These are phyloP conservation scores for Anhinga anhinga DNA, from an alignment of 2,113 vertebrate species.

Conservation along the genomic window DNA sequence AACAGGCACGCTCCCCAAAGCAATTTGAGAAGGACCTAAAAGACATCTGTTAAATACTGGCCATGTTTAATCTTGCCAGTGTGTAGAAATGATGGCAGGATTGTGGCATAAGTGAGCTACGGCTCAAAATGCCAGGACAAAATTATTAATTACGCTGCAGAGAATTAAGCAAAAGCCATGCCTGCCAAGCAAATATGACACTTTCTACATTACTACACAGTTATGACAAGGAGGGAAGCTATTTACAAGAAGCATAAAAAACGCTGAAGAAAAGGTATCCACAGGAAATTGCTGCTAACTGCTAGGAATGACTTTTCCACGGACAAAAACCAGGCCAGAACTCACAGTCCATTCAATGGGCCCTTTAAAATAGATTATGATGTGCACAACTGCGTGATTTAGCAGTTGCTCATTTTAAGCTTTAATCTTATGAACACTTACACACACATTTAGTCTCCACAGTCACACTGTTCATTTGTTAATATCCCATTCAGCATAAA, in stretches of 20 bases:
- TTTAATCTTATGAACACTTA: background rate
- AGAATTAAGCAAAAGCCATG: background rate
- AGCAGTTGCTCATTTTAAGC: background rate
- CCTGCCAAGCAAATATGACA: background rate
- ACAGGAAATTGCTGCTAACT: background rate
- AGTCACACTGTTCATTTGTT: background rate
- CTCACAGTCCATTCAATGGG: background rate
- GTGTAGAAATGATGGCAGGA: background rate
- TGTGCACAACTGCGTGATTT: background rate
- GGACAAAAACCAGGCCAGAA: background rate
- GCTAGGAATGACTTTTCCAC: background rate
- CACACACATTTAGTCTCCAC: background rate
- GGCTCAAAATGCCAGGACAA: background rate
- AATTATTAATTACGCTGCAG: background rate
- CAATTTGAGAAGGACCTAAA: fast-evolving
- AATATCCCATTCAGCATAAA: background rate
- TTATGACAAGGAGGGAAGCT: background rate
- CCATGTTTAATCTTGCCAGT: background rate
- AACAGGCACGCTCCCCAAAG: background rate
- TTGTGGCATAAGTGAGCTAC: background rate
- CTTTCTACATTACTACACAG: background rate
- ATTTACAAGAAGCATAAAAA: background rate
- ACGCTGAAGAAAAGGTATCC: background rate
- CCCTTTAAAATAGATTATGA: background rate
- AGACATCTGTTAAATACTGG: background rate